phyloP scores from a whole-genome alignment of 2,888 invertebrate genomes.

The Choreutis nemorana region DNA sequence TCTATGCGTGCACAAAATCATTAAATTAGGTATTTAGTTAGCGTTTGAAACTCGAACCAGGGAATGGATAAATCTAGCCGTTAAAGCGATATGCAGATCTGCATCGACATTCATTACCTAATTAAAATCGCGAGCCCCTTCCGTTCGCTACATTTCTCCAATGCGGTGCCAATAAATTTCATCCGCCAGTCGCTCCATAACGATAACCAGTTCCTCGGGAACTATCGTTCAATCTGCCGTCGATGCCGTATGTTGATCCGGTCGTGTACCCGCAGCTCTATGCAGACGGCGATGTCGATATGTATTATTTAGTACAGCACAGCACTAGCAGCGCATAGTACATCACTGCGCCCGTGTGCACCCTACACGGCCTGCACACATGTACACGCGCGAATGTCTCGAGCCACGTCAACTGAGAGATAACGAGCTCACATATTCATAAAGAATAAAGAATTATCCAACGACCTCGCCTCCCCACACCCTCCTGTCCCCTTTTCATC shows the following conservation, averaged over 20 bases:
- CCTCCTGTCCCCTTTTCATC: slow-evolving; percentile 31
- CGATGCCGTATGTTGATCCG: slow-evolving; percentile 66
- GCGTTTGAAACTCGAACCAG: slow-evolving; percentile 44
- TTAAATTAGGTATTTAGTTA: slow-evolving; percentile 39
- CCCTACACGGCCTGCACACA: slow-evolving; percentile 26
- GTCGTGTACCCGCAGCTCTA: slow-evolving; percentile 63
- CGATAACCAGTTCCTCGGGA: slow-evolving; percentile 67
- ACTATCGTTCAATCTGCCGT: slow-evolving; percentile 67
- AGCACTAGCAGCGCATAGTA: slow-evolving; percentile 33
- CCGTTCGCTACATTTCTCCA: slow-evolving; percentile 67
- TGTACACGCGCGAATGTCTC: slow-evolving; percentile 30
- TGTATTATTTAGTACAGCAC: slow-evolving; percentile 64
- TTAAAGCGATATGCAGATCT: slow-evolving; percentile 64
- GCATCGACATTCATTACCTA: slow-evolving; percentile 67
- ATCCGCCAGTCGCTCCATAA: slow-evolving; percentile 65
- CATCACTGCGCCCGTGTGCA: slow-evolving; percentile 21
- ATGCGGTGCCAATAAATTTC: slow-evolving; percentile 65
- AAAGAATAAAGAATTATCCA: slow-evolving; percentile 65
- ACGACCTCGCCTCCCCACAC: slow-evolving; percentile 40
- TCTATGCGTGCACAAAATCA: slow-evolving; percentile 23
- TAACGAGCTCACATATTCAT: slow-evolving; percentile 67
- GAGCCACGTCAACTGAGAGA: slow-evolving; percentile 47
- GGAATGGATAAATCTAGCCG: slow-evolving; percentile 60
- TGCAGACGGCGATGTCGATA: slow-evolving; percentile 59
- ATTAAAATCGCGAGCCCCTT: slow-evolving; percentile 66